Evolutionary conservation across 2,113 vertebrate species (phyloP).

Genomic region (Budorcas taxicolor): DNA sequence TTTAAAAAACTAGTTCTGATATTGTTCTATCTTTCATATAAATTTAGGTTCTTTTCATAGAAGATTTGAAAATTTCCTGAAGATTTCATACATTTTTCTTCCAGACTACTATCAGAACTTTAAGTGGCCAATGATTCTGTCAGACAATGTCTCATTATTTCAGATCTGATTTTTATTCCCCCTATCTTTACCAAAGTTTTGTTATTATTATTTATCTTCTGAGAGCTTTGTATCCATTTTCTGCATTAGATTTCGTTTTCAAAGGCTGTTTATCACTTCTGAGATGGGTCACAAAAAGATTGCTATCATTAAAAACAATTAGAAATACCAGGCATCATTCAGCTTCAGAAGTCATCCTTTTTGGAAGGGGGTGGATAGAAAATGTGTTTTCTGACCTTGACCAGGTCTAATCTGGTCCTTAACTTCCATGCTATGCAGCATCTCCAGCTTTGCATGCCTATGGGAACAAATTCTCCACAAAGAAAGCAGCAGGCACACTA

Average conservation of each 20-base stretch:
- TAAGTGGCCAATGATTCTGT: background rate
- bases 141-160: background rate
- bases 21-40: background rate
- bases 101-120: background rate
- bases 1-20: background rate
- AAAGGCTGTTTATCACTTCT: background rate
- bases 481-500: slow-evolving; percentile 43
- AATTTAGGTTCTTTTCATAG: background rate
- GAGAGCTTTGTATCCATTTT: background rate
- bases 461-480: slow-evolving; percentile 36
- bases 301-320: slow-evolving; percentile 18
- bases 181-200: background rate
- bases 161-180: background rate
- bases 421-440: background rate
- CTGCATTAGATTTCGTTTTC: background rate
- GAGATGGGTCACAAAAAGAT: background rate
- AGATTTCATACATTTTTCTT: background rate
- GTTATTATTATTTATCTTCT: background rate
- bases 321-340: background rate
- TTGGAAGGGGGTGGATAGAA: background rate
- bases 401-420: background rate
- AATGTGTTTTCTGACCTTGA: background rate
- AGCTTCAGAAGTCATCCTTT: background rate
- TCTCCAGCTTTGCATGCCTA: background rate
- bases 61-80: background rate